phyloP scores from a whole-genome alignment of 2,888 invertebrate genomes.

The Ormyrus labotus region DNA sequence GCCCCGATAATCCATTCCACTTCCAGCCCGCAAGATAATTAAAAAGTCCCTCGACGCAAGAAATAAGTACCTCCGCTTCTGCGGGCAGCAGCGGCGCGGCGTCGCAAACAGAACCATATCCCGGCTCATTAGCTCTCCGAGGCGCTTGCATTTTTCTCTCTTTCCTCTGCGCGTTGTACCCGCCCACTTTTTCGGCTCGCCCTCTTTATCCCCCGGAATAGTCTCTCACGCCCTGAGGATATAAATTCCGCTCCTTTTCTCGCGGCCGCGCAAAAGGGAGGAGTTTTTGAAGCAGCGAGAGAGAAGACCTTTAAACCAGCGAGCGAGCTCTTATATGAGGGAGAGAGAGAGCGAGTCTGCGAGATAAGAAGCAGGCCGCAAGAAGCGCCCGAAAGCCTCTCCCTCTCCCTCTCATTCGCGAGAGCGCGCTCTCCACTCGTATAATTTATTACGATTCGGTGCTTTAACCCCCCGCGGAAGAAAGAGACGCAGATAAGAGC shows the following conservation, averaged over 20 bases:
- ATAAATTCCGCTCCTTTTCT: slow-evolving; percentile 49
- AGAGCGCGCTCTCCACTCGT: slow-evolving; percentile 27
- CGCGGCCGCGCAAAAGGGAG: slow-evolving; percentile 35
- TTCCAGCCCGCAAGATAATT: slow-evolving; percentile 18
- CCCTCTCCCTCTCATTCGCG: neutral
- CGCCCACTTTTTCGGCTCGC: slow-evolving; percentile 7
- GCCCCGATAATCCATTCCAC: slow-evolving; percentile 5
- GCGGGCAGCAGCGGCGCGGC: no score
- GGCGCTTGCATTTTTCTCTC: slow-evolving; percentile 22
- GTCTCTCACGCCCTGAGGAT: slow-evolving; percentile 21
- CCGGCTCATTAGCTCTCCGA: slow-evolving; percentile 40
- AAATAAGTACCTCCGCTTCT: slow-evolving; percentile 3
- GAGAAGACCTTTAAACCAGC: slow-evolving; percentile 35
- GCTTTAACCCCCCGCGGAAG: slow-evolving; percentile 4
- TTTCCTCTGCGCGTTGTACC: neutral
- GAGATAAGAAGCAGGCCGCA: slow-evolving; percentile 62
- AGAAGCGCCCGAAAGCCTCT: slow-evolving; percentile 55
- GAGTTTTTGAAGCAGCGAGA: slow-evolving; percentile 45
- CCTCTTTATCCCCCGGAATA: neutral
- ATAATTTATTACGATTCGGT: slow-evolving; percentile 60
- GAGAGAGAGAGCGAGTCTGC: neutral
- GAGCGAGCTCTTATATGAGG: slow-evolving; percentile 7
- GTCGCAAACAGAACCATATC: slow-evolving; percentile 41
- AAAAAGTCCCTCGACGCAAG: slow-evolving; percentile 21
- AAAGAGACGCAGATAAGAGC: slow-evolving; percentile 14